Percentiles rank a stretch among this genome's conserved stretches.
These are phyloP conservation scores for Thaumatotibia leucotreta DNA, from an alignment of 1,140 invertebrate species.

Conservation along the genomic window DNA sequence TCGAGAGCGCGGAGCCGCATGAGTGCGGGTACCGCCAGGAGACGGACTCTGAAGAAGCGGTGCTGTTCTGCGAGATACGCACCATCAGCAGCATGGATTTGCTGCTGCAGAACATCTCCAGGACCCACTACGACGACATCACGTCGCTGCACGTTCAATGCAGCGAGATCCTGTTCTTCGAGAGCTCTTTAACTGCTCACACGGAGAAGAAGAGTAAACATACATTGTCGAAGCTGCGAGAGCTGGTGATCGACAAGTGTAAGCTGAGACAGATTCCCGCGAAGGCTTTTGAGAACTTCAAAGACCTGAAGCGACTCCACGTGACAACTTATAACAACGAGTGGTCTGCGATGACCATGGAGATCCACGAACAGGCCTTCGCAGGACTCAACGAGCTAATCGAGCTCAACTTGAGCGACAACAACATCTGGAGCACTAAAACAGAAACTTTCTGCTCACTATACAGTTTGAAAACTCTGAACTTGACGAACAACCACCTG, in stretches of 20 bases:
- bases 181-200: constrained; percentile 79
- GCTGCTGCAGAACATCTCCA: constrained; percentile 65
- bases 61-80: constrained; percentile 69
- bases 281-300: constrained; percentile 81
- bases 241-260: constrained; percentile 86
- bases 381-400: constrained; percentile 82
- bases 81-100: constrained; percentile 70
- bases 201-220: constrained; percentile 56
- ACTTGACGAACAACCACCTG: constrained; percentile 87
- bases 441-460: constrained; percentile 85
- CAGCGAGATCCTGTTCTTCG: constrained; percentile 88
- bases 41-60: constrained; percentile 60
- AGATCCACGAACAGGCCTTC: constrained; percentile 84
- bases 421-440: constrained; percentile 88
- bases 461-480: constrained; percentile 82
- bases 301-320: constrained; percentile 81
- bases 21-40: constrained; percentile 68
- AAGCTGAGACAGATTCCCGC: constrained; percentile 86
- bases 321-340: constrained; percentile 87
- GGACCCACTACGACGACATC: constrained; percentile 72
- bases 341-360: constrained; percentile 87
- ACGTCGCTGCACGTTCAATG: constrained; percentile 84
- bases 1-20: constrained; percentile 62
- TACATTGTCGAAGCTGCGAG: constrained; percentile 76
- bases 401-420: constrained; percentile 85